phyloP scores from a whole-genome alignment of 2,888 invertebrate genomes.

The Tuta absoluta region DNA sequence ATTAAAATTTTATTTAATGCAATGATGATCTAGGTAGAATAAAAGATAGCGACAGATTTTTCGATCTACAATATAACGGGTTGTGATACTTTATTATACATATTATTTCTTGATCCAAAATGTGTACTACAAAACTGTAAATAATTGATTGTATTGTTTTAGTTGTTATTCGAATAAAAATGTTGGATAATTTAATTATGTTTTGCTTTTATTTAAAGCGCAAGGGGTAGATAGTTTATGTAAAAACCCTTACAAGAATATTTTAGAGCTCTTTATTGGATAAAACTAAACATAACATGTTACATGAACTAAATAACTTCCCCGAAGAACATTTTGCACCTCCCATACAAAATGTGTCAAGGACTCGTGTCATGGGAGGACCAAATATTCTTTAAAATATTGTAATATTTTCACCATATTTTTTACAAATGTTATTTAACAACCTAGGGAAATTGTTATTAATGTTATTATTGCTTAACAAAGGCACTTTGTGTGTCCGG shows the following conservation, averaged over 20 bases:
- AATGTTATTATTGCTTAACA: background rate
- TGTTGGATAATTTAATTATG: slow-evolving; percentile 35
- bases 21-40: background rate
- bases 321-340: too few species aligned
- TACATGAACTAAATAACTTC: too few species aligned
- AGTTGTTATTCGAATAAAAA: slow-evolving; percentile 41
- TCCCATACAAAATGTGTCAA: too few species aligned
- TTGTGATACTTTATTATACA: slow-evolving; percentile 27
- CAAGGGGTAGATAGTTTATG: too few species aligned
- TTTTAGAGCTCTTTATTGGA: too few species aligned
- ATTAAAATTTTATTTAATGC: background rate
- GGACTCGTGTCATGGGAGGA: too few species aligned
- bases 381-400: too few species aligned
- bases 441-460: background rate
- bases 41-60: background rate
- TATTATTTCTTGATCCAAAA: slow-evolving; percentile 40
- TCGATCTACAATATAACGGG: slow-evolving; percentile 2
- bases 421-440: too few species aligned
- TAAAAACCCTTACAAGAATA: too few species aligned
- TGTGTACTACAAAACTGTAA: slow-evolving; percentile 26
- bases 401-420: too few species aligned
- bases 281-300: too few species aligned
- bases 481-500: background rate
- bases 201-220: slow-evolving; percentile 22
- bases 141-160: slow-evolving; percentile 39